Evolutionary conservation across 2,113 vertebrate species (phyloP).

Genomic region (Diglossa brunneiventris): DNA sequence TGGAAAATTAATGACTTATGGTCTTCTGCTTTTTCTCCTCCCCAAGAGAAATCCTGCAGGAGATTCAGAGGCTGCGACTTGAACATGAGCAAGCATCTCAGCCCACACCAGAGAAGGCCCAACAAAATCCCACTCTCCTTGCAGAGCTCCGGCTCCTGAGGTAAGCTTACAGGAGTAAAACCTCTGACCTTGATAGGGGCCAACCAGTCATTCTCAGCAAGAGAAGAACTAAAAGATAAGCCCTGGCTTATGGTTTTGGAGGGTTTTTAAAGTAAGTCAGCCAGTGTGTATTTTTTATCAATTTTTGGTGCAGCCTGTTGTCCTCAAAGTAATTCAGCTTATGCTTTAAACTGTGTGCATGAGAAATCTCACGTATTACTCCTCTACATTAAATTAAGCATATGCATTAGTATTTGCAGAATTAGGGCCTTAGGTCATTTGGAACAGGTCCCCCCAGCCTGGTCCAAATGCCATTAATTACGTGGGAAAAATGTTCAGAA

Average conservation of each 20-base stretch:
- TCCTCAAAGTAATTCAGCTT: neutral
- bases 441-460: neutral
- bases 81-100: slow-evolving; percentile 96
- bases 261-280: neutral
- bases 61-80: slow-evolving; percentile 93
- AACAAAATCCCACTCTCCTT: slow-evolving; percentile 95
- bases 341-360: neutral
- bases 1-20: neutral
- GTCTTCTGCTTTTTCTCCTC: slow-evolving; percentile 13
- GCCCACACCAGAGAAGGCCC: slow-evolving; percentile 88
- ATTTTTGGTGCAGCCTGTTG: neutral
- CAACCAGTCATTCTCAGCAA: neutral
- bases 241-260: neutral
- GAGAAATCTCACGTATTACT: neutral
- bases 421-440: neutral
- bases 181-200: neutral
- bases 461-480: slow-evolving; percentile 5
- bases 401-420: neutral
- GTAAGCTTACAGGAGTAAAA: slow-evolving; percentile 59
- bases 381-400: neutral
- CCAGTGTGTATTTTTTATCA: neutral
- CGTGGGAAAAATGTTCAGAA: neutral
- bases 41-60: slow-evolving; percentile 95
- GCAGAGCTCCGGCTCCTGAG: slow-evolving; percentile 94
- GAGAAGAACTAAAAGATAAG: neutral